Evolutionary conservation across 37 sponge, comb jelly and placozoan genomes (phyloP).

Genomic region (Dysidea cf. avara): DNA sequence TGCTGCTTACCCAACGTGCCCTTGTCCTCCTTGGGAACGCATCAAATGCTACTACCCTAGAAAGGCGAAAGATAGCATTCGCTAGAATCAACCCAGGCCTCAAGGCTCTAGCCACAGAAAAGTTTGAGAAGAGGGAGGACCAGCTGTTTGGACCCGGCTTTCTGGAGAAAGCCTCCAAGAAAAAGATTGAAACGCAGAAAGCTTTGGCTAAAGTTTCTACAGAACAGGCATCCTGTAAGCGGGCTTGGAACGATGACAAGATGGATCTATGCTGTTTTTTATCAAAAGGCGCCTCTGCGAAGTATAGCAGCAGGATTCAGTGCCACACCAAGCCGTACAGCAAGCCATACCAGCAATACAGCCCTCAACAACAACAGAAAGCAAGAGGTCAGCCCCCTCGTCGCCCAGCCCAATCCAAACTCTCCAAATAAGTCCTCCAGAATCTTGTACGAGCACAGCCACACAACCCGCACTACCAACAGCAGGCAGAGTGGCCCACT

Average conservation of each 20-base stretch:
- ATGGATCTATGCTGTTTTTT: constrained; percentile 33
- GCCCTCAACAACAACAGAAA: no score
- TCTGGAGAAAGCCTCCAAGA: constrained; percentile 39
- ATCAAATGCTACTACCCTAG: constrained; percentile 8
- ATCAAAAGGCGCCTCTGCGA: constrained; percentile 25
- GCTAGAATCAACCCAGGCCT: constrained; percentile 30
- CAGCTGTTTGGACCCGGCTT: constrained; percentile 30
- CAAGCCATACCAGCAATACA: background rate
- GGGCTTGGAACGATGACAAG: background rate
- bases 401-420: background rate
- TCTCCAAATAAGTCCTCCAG: background rate
- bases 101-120: constrained; percentile 28
- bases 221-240: background rate
- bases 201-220: constrained; percentile 1
- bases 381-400: background rate
- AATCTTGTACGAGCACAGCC: no score
- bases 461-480: background rate
- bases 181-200: constrained; percentile 20
- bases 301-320: constrained; percentile 4
- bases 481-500: background rate
- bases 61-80: constrained; percentile 24
- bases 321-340: constrained; percentile 23
- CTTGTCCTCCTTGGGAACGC: constrained; percentile 8
- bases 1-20: no score
- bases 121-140: constrained; percentile 14